These are phyloP conservation scores for Tupaia chinensis DNA, from an alignment of 2,113 vertebrate species.

Conservation along the genomic window DNA sequence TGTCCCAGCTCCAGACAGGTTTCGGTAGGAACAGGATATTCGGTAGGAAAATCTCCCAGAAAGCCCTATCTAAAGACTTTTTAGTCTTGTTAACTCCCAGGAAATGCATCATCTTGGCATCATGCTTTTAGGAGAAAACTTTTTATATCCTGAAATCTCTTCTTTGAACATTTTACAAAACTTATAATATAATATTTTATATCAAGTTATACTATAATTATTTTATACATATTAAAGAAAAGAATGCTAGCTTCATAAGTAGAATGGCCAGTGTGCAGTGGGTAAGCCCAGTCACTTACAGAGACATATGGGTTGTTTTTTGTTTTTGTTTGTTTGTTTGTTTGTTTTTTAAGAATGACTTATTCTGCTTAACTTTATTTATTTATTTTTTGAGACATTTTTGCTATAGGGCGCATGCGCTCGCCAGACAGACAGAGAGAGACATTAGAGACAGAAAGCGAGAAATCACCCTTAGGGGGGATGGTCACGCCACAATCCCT, in stretches of 20 bases:
- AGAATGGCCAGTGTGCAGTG: accelerated
- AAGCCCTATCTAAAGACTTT: not conserved
- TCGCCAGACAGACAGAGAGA: too few species aligned
- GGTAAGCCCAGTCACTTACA: accelerated
- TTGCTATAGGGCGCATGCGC: too few species aligned
- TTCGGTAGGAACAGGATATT: not conserved
- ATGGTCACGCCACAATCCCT: too few species aligned
- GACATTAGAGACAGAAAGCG: too few species aligned
- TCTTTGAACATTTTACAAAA: not conserved
- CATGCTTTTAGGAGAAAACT: not conserved
- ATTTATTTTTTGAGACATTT: too few species aligned
- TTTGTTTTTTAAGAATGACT: too few species aligned
- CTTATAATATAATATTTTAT: not conserved
- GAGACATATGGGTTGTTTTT: not conserved
- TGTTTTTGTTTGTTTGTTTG: too few species aligned
- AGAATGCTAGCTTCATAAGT: not conserved
- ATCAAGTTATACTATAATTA: too few species aligned
- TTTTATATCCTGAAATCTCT: not conserved
- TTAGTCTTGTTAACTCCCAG: not conserved
- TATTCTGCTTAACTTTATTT: too few species aligned
- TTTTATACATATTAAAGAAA: not conserved
- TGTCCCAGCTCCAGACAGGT: not conserved
- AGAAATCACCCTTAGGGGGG: too few species aligned
- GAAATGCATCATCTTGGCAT: not conserved
- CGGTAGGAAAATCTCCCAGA: not conserved